Conservation (phyloP, 1,140 invertebrate species). For the Drosophila sucinea region DNA sequence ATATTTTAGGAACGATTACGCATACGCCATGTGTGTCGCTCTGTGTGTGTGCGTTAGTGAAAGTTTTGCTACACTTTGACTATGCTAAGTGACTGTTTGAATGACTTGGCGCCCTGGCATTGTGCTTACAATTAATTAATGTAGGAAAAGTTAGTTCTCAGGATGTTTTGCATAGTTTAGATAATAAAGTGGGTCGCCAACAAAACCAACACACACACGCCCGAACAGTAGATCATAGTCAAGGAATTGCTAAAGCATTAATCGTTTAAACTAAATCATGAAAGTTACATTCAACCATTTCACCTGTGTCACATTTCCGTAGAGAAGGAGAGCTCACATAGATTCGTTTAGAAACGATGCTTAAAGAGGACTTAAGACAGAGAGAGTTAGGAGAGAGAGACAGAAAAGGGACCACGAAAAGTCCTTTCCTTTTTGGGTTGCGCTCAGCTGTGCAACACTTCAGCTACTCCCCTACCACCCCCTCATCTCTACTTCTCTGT, state of each 20-base stretch:
- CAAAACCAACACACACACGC: not conserved
- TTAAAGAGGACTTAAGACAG: conserved; percentile 53
- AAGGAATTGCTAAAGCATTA: conserved; percentile 50
- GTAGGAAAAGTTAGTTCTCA: conserved; percentile 24
- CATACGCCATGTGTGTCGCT: conserved; percentile 56
- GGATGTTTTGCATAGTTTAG: conserved; percentile 59
- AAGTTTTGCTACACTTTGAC: conserved; percentile 60
- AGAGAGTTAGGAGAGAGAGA: not conserved
- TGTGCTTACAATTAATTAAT: conserved; percentile 57
- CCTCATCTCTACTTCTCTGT: not conserved
- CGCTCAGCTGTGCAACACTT: conserved; percentile 52
- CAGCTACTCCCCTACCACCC: conserved; percentile 1
- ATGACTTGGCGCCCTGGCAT: conserved; percentile 55
- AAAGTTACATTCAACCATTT: conserved; percentile 37
- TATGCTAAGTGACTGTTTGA: conserved; percentile 72
- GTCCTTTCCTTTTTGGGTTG: conserved; percentile 30
- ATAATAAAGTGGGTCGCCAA: conserved; percentile 49
- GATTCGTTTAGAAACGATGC: conserved; percentile 17
- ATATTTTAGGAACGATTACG: conserved; percentile 59
- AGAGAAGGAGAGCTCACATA: not conserved
- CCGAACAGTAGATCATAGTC: conserved; percentile 47
- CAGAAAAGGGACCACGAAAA: not conserved
- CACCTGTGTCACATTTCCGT: conserved; percentile 26
- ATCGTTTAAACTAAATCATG: conserved; percentile 54
- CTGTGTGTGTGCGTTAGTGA: conserved; percentile 18